phyloP scores from a whole-genome alignment of 2,888 invertebrate genomes.

The Trichogramma evanescens region DNA sequence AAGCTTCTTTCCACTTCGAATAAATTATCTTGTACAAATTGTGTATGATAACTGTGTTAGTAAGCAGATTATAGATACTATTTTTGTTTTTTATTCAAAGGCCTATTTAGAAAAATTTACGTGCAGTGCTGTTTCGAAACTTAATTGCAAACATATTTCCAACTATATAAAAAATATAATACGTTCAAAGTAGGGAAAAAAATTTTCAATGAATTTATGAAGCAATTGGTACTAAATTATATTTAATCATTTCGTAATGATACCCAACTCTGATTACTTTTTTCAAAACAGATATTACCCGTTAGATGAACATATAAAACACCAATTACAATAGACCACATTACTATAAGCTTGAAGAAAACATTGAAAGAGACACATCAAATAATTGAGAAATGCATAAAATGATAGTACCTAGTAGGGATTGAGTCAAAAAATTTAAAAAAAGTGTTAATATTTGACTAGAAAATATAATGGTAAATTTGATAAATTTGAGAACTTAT shows the following conservation, averaged over 20 bases:
- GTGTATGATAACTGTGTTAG: too few species aligned
- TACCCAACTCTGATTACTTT: neutral
- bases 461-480: too few species aligned
- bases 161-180: neutral
- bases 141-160: neutral
- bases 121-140: neutral
- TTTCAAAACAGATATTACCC: conserved; percentile 17
- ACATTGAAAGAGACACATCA: conserved; percentile 10
- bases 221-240: neutral
- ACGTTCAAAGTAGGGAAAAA: neutral
- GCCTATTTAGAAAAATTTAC: too few species aligned
- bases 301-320: conserved; percentile 14
- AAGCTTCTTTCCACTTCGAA: too few species aligned
- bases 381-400: neutral
- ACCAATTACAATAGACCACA: conserved; percentile 16
- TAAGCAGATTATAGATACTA: too few species aligned
- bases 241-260: too few species aligned
- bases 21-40: too few species aligned
- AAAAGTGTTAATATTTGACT: neutral
- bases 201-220: neutral
- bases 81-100: too few species aligned
- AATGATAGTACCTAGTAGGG: too few species aligned
- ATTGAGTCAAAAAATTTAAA: conserved; percentile 8
- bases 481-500: too few species aligned
- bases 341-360: conserved; percentile 17